phyloP scores from a whole-genome alignment of 1,140 invertebrate species.

The Archivesica marissinica region DNA sequence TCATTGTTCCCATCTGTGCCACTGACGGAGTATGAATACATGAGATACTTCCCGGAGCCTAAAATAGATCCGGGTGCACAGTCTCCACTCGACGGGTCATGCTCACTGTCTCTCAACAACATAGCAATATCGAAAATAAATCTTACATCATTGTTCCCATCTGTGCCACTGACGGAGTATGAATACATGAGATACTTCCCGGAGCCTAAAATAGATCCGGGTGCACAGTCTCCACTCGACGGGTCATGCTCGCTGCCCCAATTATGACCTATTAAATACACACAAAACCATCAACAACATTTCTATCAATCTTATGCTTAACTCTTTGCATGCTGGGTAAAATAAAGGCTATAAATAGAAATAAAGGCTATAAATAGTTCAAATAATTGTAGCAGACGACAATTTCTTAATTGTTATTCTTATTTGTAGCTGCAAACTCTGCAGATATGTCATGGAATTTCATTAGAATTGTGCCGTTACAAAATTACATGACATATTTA shows the following conservation, averaged over 20 bases:
- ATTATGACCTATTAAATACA: constrained; percentile 92
- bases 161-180: constrained; percentile 98
- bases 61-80: constrained; percentile 94
- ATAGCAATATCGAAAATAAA: too few relatives aligned
- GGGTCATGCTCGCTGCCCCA: constrained; percentile 99
- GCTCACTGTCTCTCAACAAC: too few relatives aligned
- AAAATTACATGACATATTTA: too few relatives aligned
- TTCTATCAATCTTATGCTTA: too few relatives aligned
- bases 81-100: constrained; percentile 97
- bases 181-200: constrained; percentile 99
- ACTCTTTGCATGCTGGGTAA: too few relatives aligned
- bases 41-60: constrained; percentile 96
- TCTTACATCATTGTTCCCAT: constrained; percentile 96
- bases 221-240: constrained; percentile 96
- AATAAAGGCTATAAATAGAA: too few relatives aligned
- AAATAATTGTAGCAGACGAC: too few relatives aligned
- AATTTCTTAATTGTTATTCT: too few relatives aligned
- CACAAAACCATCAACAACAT: neutral
- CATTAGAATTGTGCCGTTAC: too few relatives aligned
- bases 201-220: constrained; percentile 92
- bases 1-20: constrained; percentile 99
- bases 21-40: constrained; percentile 99
- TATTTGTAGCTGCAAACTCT: too few relatives aligned
- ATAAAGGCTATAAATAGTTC: too few relatives aligned
- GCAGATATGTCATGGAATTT: too few relatives aligned